Evolutionary conservation across 2,888 invertebrate genomes (phyloP).

Genomic region (Cheilosia scutellata): DNA sequence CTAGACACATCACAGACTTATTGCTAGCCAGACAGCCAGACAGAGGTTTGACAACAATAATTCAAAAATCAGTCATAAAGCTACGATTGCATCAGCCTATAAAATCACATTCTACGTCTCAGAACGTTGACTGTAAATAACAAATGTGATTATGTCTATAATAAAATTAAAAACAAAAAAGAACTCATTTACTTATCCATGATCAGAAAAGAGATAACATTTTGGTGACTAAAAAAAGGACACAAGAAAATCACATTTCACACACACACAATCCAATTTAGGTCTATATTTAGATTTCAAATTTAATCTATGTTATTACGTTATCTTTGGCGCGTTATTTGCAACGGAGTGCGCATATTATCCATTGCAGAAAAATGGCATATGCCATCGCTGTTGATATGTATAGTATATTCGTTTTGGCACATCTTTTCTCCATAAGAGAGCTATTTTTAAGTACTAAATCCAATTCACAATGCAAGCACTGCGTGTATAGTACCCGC

Average conservation of each 20-base stretch:
- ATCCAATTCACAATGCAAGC: slow-evolving; percentile 23
- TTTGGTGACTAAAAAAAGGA: neutral
- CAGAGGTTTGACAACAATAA: no score
- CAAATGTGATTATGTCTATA: neutral
- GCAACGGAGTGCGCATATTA: neutral
- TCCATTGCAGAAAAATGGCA: neutral
- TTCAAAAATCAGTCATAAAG: neutral
- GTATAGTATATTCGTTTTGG: neutral
- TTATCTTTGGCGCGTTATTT: neutral
- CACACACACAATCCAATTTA: neutral
- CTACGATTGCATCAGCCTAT: slow-evolving; percentile 24
- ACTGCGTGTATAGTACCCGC: slow-evolving; percentile 1
- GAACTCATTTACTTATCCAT: neutral
- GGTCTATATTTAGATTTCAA: slow-evolving; percentile 14
- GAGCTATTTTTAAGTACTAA: slow-evolving; percentile 1
- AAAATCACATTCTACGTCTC: neutral
- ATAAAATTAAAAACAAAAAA: neutral
- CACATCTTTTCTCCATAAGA: slow-evolving; percentile 4
- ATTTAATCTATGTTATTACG: neutral
- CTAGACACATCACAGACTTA: no score
- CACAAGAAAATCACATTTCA: neutral
- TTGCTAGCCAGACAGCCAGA: no score
- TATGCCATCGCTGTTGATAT: neutral
- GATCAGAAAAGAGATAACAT: slow-evolving; percentile 20
- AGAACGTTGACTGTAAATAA: neutral